A percentile compares a stretch with the other conserved stretches of the same genome.
Evolutionary conservation across 2,888 invertebrate genomes (phyloP).

Genomic region (Graphium colonna): DNA sequence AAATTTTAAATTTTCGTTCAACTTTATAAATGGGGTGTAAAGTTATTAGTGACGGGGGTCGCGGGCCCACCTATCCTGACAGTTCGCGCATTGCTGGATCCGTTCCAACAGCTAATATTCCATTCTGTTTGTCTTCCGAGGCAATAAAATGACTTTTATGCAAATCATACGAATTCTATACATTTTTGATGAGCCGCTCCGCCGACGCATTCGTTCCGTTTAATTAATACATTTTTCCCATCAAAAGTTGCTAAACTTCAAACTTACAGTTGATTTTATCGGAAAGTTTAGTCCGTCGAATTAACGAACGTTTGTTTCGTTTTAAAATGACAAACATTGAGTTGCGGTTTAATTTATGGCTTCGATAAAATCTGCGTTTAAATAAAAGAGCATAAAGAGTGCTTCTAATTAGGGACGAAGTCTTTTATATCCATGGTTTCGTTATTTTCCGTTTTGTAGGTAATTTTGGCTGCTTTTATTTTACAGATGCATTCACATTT

Average conservation of each 20-base stretch:
- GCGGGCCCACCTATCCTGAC: constrained; percentile 21
- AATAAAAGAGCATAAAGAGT: constrained; percentile 7
- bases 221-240: constrained; percentile 76
- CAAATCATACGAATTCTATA: constrained; percentile 80
- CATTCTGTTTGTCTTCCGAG: constrained; percentile 78
- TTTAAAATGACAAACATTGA: not conserved
- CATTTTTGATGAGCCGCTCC: constrained; percentile 76
- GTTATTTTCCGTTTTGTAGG: no score
- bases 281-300: constrained; percentile 9
- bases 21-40: not conserved
- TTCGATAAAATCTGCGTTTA: not conserved
- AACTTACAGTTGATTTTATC: constrained; percentile 15
- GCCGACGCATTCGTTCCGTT: constrained; percentile 60
- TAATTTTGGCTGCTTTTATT: no score
- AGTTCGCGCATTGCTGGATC: constrained; percentile 55
- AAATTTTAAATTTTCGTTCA: no score
- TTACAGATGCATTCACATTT: no score
- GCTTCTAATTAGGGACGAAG: no score
- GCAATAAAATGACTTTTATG: constrained; percentile 81
- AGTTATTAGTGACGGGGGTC: constrained; percentile 13
- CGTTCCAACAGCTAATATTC: constrained; percentile 74
- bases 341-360: not conserved
- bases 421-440: no score
- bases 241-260: constrained; percentile 38
- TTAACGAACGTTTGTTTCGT: not conserved